Percentiles rank a stretch among this genome's conserved stretches.
phyloP scores from a whole-genome alignment of 1,140 invertebrate species.

The Diorhabda carinulata region DNA sequence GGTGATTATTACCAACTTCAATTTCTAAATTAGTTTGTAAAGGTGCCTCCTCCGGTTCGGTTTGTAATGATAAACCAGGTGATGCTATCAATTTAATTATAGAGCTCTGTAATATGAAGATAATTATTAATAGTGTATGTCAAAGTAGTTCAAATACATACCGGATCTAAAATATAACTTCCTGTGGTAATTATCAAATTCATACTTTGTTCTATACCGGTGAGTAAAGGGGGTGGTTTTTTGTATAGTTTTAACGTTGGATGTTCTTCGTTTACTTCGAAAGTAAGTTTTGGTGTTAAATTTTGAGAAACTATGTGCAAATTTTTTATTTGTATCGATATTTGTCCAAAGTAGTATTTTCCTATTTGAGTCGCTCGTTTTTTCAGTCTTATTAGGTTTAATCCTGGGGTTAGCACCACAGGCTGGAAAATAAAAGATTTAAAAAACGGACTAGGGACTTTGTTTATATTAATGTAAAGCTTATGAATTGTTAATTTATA shows the following conservation, averaged over 20 bases:
- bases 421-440: conserved; percentile 31
- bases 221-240: conserved; percentile 55
- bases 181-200: conserved; percentile 65
- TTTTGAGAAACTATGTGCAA: conserved; percentile 51
- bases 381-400: conserved; percentile 63
- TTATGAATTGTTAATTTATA: too few relatives aligned
- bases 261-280: conserved; percentile 56
- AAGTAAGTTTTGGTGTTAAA: conserved; percentile 49
- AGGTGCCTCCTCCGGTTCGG: conserved; percentile 21
- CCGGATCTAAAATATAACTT: conserved; percentile 50
- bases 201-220: conserved; percentile 66
- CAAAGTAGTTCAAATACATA: conserved; percentile 26
- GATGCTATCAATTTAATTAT: conserved; percentile 57
- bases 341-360: conserved; percentile 57
- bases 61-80: conserved; percentile 53
- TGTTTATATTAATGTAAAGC: too few relatives aligned
- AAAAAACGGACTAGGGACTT: background rate
- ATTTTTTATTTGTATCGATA: conserved; percentile 57
- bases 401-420: conserved; percentile 63
- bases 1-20: conserved; percentile 59
- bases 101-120: conserved; percentile 44
- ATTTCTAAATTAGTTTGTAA: conserved; percentile 60
- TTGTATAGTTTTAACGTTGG: conserved; percentile 53
- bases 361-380: conserved; percentile 58
- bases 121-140: conserved; percentile 4